phyloP scores from a whole-genome alignment of 2,797 vertebrate species.

The Malurus splendens region DNA sequence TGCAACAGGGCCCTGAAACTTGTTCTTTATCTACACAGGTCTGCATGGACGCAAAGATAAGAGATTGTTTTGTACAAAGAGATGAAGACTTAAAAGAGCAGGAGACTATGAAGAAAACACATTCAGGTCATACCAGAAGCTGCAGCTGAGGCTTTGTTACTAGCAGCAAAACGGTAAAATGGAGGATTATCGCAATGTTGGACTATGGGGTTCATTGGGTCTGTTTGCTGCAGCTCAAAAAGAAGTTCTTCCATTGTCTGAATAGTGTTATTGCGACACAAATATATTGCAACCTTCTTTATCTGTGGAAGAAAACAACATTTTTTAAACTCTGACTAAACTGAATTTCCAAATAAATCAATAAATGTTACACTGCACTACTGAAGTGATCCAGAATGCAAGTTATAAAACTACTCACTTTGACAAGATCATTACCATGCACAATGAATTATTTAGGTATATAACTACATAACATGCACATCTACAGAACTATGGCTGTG shows the following conservation, averaged over 20 bases:
- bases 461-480: background rate
- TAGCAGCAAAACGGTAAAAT: constrained; percentile 93
- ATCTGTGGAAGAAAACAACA: constrained; percentile 75
- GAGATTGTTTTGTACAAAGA: background rate
- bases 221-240: constrained; percentile 96
- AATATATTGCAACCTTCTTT: constrained; percentile 95
- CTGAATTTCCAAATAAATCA: background rate
- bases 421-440: background rate
- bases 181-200: constrained; percentile 96
- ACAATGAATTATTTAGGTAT: background rate
- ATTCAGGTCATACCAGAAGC: constrained; percentile 82
- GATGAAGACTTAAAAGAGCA: background rate
- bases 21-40: background rate
- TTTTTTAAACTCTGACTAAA: background rate
- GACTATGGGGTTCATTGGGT: constrained; percentile 95
- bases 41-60: background rate
- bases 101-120: background rate
- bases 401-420: background rate
- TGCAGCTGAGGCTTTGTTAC: constrained; percentile 90
- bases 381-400: background rate
- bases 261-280: constrained; percentile 97
- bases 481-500: background rate
- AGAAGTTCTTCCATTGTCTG: constrained; percentile 98
- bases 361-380: background rate
- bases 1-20: background rate